Evolutionary conservation across 2,113 vertebrate species (phyloP).

Genomic region (Gasterosteus aculeatus): DNA sequence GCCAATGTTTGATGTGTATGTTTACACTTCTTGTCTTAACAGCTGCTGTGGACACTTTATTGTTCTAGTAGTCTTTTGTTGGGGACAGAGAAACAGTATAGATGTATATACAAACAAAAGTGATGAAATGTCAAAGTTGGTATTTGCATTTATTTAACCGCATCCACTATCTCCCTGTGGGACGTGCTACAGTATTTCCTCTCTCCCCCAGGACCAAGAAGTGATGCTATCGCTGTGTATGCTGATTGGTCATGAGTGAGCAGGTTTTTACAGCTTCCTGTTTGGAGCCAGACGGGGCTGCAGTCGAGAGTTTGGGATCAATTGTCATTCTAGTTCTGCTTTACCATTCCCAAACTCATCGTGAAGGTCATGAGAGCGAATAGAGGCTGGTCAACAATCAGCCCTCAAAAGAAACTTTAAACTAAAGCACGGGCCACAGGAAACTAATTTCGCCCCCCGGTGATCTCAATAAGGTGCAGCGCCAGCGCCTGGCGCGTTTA

Average conservation of each 20-base stretch:
- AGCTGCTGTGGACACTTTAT: slow-evolving; percentile 19
- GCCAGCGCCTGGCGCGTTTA: slow-evolving; percentile 29
- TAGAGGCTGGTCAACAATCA: neutral
- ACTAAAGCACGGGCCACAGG: slow-evolving; percentile 1
- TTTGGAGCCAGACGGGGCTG: slow-evolving; percentile 25
- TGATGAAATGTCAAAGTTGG: slow-evolving; percentile 41
- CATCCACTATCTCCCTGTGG: slow-evolving; percentile 24
- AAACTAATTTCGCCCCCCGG: slow-evolving; percentile 25
- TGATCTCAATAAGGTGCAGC: slow-evolving; percentile 6
- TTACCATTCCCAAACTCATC: slow-evolving; percentile 1
- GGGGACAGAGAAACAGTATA: slow-evolving; percentile 11
- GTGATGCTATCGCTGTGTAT: slow-evolving; percentile 24
- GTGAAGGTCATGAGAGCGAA: neutral
- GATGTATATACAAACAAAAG: slow-evolving; percentile 19
- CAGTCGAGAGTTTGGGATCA: slow-evolving; percentile 12
- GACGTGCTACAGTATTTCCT: slow-evolving; percentile 10
- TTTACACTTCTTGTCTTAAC: slow-evolving; percentile 35
- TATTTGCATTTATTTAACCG: slow-evolving; percentile 13
- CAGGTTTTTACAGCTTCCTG: slow-evolving; percentile 30
- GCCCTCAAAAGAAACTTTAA: slow-evolving; percentile 17
- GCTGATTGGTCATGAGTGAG: slow-evolving; percentile 46
- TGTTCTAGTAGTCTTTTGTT: neutral
- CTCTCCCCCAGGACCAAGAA: slow-evolving; percentile 15
- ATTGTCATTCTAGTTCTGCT: slow-evolving; percentile 8
- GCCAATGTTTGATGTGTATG: slow-evolving; percentile 37